These are phyloP conservation scores for Pteronotus mesoamericanus DNA, from an alignment of 2,797 vertebrate genomes.

Conservation along the genomic window DNA sequence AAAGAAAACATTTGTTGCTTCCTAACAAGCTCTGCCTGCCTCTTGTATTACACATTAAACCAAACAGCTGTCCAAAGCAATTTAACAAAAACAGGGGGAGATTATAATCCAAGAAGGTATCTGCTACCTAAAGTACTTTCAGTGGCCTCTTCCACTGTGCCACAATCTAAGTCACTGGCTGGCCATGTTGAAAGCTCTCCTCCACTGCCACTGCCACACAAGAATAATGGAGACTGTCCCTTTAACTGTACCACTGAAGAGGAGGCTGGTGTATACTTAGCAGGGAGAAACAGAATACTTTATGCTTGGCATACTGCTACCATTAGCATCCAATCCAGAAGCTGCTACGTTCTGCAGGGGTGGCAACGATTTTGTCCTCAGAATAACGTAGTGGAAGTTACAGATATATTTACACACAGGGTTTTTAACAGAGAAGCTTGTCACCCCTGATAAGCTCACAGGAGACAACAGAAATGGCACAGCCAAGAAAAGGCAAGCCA, in stretches of 20 bases:
- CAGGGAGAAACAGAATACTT: slow-evolving; percentile 28
- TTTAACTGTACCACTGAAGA: slow-evolving; percentile 40
- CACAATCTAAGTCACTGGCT: background rate
- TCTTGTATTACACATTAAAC: slow-evolving; percentile 9
- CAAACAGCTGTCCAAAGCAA: slow-evolving; percentile 44
- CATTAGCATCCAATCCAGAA: slow-evolving; percentile 49
- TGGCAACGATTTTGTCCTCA: slow-evolving; percentile 62
- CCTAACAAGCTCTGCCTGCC: slow-evolving; percentile 15
- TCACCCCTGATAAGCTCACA: slow-evolving; percentile 53
- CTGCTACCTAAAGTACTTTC: slow-evolving; percentile 29
- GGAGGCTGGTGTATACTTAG: slow-evolving; percentile 44
- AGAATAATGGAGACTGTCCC: background rate
- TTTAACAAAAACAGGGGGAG: slow-evolving; percentile 15
- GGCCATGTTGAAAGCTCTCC: background rate
- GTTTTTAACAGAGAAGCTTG: slow-evolving; percentile 52
- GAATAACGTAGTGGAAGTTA: slow-evolving; percentile 60
- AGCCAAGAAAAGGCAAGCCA: slow-evolving; percentile 56
- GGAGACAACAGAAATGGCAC: slow-evolving; percentile 33
- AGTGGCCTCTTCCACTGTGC: background rate
- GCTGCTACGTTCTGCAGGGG: slow-evolving; percentile 48
- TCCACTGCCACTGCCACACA: background rate
- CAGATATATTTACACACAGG: slow-evolving; percentile 52
- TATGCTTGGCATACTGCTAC: slow-evolving; percentile 55
- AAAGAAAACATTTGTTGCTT: slow-evolving; percentile 49
- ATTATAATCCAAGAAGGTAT: slow-evolving; percentile 24